phyloP scores from a whole-genome alignment of 2,113 vertebrate species.

The Psammodynastes pulverulentus region DNA sequence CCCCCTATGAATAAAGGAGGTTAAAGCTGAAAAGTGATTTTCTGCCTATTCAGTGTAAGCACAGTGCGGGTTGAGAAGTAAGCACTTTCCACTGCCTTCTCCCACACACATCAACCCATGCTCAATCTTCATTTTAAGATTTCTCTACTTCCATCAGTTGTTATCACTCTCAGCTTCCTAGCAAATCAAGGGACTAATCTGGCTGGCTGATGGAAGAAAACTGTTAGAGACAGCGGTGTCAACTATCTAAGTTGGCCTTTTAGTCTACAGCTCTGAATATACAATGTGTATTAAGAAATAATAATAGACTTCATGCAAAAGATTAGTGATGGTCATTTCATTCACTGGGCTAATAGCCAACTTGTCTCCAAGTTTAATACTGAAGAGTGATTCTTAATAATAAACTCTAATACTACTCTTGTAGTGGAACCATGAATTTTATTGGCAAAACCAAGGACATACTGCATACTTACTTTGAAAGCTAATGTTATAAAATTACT shows the following conservation, averaged over 20 bases:
- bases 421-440: conserved; percentile 9
- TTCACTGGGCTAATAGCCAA: background rate
- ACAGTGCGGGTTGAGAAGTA: background rate
- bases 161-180: background rate
- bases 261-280: background rate
- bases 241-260: background rate
- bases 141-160: background rate
- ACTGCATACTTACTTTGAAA: background rate
- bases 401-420: background rate
- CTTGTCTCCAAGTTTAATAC: background rate
- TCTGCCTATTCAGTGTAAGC: background rate
- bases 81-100: background rate
- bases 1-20: background rate
- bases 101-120: background rate
- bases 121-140: background rate
- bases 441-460: fast-evolving
- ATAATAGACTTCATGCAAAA: background rate
- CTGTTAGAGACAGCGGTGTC: background rate
- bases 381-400: background rate
- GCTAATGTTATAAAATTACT: background rate
- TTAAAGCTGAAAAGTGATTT: background rate
- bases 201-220: background rate
- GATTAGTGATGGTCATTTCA: background rate
- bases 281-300: background rate
- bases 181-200: background rate